phyloP scores from a whole-genome alignment of 2,113 vertebrate genomes.

The Bos javanicus region DNA sequence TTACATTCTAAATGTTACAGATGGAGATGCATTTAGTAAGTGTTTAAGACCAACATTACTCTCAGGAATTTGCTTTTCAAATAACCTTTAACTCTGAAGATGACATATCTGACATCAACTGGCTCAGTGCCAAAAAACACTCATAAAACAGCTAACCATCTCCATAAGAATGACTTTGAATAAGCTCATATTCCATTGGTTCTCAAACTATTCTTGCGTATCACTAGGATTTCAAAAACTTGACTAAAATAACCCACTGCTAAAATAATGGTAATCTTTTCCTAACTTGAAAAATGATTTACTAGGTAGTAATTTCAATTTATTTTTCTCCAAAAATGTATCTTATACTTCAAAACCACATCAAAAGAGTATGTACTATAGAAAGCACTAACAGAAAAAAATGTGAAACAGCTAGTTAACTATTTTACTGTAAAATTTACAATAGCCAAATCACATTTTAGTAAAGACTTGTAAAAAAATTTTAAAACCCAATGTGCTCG shows the following conservation, averaged over 20 bases:
- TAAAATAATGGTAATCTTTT: background rate
- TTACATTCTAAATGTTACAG: background rate
- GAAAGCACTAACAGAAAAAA: background rate
- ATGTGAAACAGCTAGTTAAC: background rate
- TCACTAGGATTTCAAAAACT: background rate
- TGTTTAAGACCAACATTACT: background rate
- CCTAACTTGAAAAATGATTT: background rate
- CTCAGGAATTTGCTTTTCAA: constrained; percentile 27
- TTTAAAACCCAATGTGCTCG: background rate
- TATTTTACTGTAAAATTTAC: background rate
- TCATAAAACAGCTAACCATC: background rate
- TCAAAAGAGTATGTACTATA: background rate
- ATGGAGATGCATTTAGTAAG: background rate
- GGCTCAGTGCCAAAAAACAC: background rate
- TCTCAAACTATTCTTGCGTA: background rate
- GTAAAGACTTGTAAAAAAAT: too few species aligned
- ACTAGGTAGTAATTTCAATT: background rate
- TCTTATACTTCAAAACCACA: background rate
- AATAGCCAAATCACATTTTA: background rate
- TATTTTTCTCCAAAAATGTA: background rate
- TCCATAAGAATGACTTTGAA: background rate
- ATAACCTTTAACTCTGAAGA: background rate
- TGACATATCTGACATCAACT: background rate
- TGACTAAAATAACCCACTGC: background rate
- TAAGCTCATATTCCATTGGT: background rate